Evolutionary conservation across 2,113 vertebrate genomes (phyloP).

Genomic region (Poecile atricapillus): DNA sequence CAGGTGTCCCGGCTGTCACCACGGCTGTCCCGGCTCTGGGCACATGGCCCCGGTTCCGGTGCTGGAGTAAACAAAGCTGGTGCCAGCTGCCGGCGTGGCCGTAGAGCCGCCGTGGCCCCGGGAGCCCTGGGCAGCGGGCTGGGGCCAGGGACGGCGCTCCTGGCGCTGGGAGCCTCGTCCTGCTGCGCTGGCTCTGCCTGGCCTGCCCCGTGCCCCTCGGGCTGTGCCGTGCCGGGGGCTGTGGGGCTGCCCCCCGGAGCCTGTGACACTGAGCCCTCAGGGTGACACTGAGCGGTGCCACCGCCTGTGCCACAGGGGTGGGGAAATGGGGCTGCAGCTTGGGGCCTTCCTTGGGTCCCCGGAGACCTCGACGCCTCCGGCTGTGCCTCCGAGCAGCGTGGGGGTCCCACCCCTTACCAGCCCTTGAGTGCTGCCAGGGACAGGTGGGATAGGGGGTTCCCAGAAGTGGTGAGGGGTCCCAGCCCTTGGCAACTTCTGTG

Average conservation of each 20-base stretch:
- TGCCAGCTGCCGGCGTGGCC: neutral
- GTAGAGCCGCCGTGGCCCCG: accelerated
- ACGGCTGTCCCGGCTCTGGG: neutral
- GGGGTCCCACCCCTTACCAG: neutral
- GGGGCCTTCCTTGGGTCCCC: neutral
- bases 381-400: neutral
- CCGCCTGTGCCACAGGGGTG: neutral
- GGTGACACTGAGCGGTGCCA: no score
- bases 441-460: no score
- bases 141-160: accelerated
- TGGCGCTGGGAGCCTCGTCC: neutral
- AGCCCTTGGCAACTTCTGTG: neutral
- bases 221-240: accelerated
- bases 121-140: neutral
- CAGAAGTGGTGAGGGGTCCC: neutral
- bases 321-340: neutral
- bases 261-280: neutral
- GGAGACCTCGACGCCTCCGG: neutral
- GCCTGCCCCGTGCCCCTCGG: neutral
- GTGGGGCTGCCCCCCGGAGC: neutral
- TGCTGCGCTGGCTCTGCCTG: neutral
- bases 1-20: neutral
- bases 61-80: neutral
- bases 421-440: no score
- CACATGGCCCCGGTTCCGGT: neutral